Evolutionary conservation across 2,797 vertebrate genomes (phyloP), one percentile per base, ranked within the genome.

Genomic region (Scarus forsteni): DNA sequence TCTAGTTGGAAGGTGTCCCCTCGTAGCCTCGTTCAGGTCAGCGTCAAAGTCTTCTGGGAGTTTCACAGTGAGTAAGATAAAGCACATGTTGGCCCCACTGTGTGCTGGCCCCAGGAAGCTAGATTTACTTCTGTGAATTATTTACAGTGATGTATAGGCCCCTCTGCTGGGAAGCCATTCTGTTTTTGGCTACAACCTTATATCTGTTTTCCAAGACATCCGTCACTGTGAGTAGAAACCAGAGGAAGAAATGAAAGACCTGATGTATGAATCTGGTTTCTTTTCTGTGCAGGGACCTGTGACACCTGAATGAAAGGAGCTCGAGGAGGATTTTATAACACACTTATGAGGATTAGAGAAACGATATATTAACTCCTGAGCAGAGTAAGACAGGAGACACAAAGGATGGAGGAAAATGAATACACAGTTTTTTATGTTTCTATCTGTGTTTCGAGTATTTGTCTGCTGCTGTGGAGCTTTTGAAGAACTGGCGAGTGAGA

Each of bases 61-160:
- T 85, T 89, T 85, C 71, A 35, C 80, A 69, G 72, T 83, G 91
- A 93, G 73, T 60, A 93, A 89, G 91, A 93, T 87, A 66, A 82
- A 92, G 92, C 80, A 79, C 85, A 89, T 89, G 88, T 91, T 88
- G 81, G 88, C 80, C 70, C 77, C 73, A 70, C 74, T 10, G 60
- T 67, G 54, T 51, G 72, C 75, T 82, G 83, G 86, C 85, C 79
- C 48, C 65, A 40, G 86, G 79, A 90, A 90, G 81, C 85, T 75
- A 72, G 76, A 81, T 84, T 81, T 84, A 84, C 88, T 86, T 79
- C 66, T 71, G 85, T 91, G 81, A 89, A 92, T 92, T 92, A 93
- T 93, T 94, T 90, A 92, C 85, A 65, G 78, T 92, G 92, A 94
- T 93, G 83, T 92, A 93, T 92, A 66, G 85, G 60, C 66, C 67